These are phyloP conservation scores for Ailuropoda melanoleuca DNA, from an alignment of 2,113 vertebrate genomes.

Conservation along the genomic window DNA sequence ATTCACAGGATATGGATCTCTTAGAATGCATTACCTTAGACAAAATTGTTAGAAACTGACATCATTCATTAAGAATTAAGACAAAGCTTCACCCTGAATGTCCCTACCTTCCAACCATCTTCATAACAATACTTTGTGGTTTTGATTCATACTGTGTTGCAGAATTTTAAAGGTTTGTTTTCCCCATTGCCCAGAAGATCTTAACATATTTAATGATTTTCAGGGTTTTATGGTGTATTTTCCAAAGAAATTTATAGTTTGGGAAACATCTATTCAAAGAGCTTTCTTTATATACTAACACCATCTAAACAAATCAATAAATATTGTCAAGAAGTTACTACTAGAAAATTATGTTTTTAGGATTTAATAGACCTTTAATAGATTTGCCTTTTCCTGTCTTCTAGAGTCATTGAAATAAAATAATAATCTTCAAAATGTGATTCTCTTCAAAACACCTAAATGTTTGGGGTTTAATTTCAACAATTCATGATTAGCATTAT, in stretches of 20 bases:
- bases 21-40: slow-evolving; percentile 1
- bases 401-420: neutral
- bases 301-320: neutral
- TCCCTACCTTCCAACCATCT: neutral
- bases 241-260: slow-evolving; percentile 20
- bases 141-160: neutral
- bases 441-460: neutral
- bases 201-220: neutral
- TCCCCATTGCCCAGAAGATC: neutral
- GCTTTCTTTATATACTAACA: neutral
- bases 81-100: neutral
- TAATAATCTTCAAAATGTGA: neutral
- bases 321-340: neutral
- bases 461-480: neutral
- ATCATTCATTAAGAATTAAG: slow-evolving; percentile 4
- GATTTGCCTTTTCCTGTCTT: neutral
- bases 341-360: slow-evolving; percentile 16
- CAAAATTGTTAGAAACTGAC: neutral
- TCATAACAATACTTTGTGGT: neutral
- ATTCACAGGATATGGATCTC: neutral
- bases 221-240: neutral
- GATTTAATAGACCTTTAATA: neutral
- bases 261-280: neutral
- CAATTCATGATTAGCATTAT: neutral
- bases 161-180: neutral